Evolutionary conservation across 1,140 invertebrate species (phyloP).

Genomic region (Radopholus similis): DNA sequence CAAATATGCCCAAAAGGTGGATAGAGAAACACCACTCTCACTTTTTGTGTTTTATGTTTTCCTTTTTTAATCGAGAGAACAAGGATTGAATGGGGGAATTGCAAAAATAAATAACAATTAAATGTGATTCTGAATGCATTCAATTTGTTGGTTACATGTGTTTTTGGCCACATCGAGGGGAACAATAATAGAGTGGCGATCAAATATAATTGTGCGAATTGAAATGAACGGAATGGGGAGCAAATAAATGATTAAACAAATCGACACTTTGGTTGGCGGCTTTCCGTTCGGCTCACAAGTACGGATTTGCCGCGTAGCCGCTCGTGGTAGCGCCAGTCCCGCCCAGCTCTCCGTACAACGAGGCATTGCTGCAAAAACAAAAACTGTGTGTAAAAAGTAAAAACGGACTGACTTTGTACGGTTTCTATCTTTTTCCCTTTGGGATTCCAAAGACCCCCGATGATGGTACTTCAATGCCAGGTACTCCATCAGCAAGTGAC

Average conservation of each 20-base stretch:
- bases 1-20: too few species aligned
- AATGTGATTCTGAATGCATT: background rate
- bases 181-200: background rate
- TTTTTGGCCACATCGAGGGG: background rate
- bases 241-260: background rate
- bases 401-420: too few species aligned
- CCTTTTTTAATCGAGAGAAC: too few species aligned
- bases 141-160: background rate
- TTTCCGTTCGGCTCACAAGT: too few species aligned
- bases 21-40: too few species aligned
- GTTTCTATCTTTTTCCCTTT: too few species aligned
- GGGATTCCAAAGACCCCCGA: too few species aligned
- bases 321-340: background rate
- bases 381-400: background rate
- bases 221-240: background rate
- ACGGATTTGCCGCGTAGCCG: background rate
- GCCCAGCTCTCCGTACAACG: background rate
- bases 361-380: background rate
- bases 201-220: background rate
- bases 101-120: background rate
- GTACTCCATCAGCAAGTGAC: too few species aligned
- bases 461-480: too few species aligned
- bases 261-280: too few species aligned
- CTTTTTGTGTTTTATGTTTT: too few species aligned
- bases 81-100: background rate